Conservation (phyloP, 2,888 invertebrate species). For the Ophonus ardosiacus region DNA sequence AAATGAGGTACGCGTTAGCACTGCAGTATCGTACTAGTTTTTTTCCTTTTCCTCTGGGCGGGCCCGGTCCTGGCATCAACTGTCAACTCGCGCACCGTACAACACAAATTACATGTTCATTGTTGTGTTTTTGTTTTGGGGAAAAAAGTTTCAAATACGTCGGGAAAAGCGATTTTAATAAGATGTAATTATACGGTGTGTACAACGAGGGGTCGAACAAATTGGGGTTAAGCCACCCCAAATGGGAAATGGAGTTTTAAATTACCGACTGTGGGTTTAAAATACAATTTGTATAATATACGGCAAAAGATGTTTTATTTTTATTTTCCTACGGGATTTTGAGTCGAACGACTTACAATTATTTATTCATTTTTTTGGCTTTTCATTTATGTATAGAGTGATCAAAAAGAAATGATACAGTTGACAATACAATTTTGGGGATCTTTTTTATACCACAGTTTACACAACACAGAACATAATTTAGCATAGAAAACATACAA, state of each 20-base stretch:
- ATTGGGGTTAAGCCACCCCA: background rate
- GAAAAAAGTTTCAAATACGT: constrained; percentile 37
- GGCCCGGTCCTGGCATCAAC: constrained; percentile 27
- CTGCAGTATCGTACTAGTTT: background rate
- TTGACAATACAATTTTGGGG: too few species aligned
- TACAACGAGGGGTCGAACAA: background rate
- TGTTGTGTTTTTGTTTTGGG: constrained; percentile 37
- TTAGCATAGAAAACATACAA: too few species aligned
- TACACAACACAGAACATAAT: too few species aligned
- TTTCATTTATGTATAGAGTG: too few species aligned
- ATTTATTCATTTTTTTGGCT: too few species aligned
- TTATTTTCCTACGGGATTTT: too few species aligned
- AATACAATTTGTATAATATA: background rate
- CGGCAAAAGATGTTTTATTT: background rate
- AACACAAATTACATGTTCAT: constrained; percentile 48
- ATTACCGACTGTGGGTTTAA: background rate
- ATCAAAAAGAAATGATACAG: too few species aligned
- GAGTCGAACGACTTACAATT: too few species aligned
- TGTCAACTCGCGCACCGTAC: constrained; percentile 24
- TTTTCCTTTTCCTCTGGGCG: constrained; percentile 3
- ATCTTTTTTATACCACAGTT: too few species aligned
- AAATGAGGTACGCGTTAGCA: constrained; percentile 16
- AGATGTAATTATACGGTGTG: constrained; percentile 16
- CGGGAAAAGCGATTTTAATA: constrained; percentile 32
- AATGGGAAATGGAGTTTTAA: background rate